Conservation (phyloP, 2,797 vertebrate genomes). For the Bradypus variegatus region DNA sequence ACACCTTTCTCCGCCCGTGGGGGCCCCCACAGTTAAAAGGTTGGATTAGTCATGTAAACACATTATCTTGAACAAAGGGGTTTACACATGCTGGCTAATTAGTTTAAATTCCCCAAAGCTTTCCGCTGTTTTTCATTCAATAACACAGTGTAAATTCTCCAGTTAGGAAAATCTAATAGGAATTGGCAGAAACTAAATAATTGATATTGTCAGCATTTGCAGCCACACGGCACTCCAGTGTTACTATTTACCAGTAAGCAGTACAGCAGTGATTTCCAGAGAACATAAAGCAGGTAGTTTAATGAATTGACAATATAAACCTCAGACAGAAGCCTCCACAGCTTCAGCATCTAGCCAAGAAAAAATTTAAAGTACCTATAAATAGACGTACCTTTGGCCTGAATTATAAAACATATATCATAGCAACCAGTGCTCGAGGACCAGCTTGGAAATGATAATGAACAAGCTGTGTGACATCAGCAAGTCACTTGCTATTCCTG, state of each 20-base stretch:
- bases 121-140: conserved; percentile 80
- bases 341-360: conserved; percentile 49
- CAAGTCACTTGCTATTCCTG: background rate
- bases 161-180: conserved; percentile 78
- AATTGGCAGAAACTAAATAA: conserved; percentile 79
- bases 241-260: conserved; percentile 73
- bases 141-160: conserved; percentile 77
- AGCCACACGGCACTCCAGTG: conserved; percentile 59
- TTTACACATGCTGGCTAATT: conserved; percentile 81
- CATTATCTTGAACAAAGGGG: conserved; percentile 85
- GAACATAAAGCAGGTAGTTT: conserved; percentile 75
- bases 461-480: background rate
- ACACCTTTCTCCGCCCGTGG: conserved; percentile 59
- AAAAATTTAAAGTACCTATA: conserved; percentile 10
- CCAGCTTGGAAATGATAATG: background rate
- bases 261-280: conserved; percentile 74
- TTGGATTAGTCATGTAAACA: conserved; percentile 84
- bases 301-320: conserved; percentile 78
- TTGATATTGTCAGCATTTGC: conserved; percentile 75
- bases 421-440: background rate
- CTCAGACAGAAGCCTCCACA: conserved; percentile 70
- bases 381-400: conserved; percentile 29
- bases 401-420: background rate
- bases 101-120: conserved; percentile 80
- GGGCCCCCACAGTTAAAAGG: conserved; percentile 77